Conservation (phyloP, 2,113 vertebrate genomes). For the Alces alces region DNA sequence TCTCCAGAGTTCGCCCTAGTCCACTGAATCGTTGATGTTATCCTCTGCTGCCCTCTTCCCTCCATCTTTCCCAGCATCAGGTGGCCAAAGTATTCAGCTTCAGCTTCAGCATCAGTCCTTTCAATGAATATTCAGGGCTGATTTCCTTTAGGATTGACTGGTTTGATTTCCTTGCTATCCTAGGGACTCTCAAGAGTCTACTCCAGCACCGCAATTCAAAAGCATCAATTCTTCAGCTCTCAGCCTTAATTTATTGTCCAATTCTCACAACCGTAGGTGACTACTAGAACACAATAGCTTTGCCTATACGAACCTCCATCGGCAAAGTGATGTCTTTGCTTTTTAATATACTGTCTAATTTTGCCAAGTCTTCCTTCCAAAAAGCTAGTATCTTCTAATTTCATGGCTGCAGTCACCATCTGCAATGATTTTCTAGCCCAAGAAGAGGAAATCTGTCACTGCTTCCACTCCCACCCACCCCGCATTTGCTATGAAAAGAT, state of each 20-base stretch:
- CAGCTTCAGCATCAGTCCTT: not conserved
- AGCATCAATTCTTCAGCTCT: not conserved
- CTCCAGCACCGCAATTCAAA: not conserved
- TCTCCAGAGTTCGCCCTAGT: not conserved
- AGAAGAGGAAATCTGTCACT: not conserved
- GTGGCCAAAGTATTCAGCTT: not conserved
- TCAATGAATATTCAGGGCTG: not conserved
- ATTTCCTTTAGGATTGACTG: not conserved
- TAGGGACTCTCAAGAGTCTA: not conserved
- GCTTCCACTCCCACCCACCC: not conserved
- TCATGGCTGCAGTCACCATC: not conserved
- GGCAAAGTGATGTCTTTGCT: not conserved
- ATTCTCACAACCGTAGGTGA: accelerated
- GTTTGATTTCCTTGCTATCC: not conserved
- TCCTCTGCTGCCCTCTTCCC: not conserved
- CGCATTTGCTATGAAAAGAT: not conserved
- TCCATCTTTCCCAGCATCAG: not conserved
- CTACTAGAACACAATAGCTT: not conserved
- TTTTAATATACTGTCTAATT: not conserved
- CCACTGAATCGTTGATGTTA: not conserved
- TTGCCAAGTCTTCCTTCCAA: not conserved
- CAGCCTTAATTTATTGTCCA: not conserved
- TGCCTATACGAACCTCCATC: not conserved
- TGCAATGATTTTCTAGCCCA: not conserved
- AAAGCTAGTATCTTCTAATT: not conserved